Conservation (phyloP, 2,797 vertebrate genomes). For the Sphaeramia orbicularis region DNA sequence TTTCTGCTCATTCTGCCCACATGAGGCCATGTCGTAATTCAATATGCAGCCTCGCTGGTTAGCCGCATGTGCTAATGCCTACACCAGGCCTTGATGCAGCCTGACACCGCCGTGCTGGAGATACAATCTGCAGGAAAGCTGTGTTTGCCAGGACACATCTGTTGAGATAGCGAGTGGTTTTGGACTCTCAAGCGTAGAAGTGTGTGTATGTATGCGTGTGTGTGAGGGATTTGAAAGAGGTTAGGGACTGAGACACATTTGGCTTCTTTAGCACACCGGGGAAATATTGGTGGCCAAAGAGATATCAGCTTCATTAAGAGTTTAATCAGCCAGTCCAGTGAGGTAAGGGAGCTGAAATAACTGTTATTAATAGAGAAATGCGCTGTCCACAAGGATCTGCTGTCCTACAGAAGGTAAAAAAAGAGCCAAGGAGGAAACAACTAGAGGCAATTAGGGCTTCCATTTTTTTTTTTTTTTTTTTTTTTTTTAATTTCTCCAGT, state of each 20-base stretch:
- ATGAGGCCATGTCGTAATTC: constrained; percentile 70
- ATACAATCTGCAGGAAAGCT: constrained; percentile 46
- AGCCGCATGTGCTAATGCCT: constrained; percentile 74
- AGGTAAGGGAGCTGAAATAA: constrained; percentile 71
- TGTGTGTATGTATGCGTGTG: neutral
- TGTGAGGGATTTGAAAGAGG: constrained; percentile 15
- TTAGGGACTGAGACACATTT: constrained; percentile 39
- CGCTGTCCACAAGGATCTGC: constrained; percentile 52
- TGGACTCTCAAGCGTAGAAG: constrained; percentile 2
- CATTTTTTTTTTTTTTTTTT: neutral
- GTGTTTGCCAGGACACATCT: constrained; percentile 49
- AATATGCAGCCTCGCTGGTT: constrained; percentile 76
- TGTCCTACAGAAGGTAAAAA: constrained; percentile 32
- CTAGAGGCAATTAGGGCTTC: constrained; percentile 41
- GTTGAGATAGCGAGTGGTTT: constrained; percentile 37
- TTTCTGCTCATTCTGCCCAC: constrained; percentile 64
- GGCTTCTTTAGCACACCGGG: constrained; percentile 49
- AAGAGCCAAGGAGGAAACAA: constrained; percentile 19
- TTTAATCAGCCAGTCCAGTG: constrained; percentile 72
- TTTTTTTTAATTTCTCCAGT: constrained; percentile 29
- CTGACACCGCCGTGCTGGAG: constrained; percentile 56
- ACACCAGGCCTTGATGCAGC: constrained; percentile 62
- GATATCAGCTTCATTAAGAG: constrained; percentile 68
- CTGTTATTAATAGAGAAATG: constrained; percentile 71
- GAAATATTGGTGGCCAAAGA: constrained; percentile 61